Percentiles rank a stretch among this genome's conserved stretches.
These are phyloP conservation scores for Melopsittacus undulatus DNA, from an alignment of 2,797 vertebrate genomes.

Conservation along the genomic window DNA sequence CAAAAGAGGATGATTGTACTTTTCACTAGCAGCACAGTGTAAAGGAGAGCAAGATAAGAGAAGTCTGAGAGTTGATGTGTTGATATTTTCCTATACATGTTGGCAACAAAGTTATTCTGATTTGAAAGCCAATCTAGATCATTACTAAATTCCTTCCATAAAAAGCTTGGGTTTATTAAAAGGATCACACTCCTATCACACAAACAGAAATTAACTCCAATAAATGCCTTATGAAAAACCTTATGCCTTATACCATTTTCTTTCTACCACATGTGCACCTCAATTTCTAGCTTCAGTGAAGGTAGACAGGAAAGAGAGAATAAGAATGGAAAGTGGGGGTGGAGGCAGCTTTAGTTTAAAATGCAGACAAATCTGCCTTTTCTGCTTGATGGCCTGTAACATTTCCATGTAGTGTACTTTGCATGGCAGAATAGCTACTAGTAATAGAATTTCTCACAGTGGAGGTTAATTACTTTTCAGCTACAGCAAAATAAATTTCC, in stretches of 20 bases:
- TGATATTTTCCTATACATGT: constrained; percentile 61
- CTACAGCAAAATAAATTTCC: constrained; percentile 83
- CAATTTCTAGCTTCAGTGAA: constrained; percentile 90
- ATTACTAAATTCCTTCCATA: constrained; percentile 42
- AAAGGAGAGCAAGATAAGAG: constrained; percentile 8
- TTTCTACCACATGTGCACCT: constrained; percentile 78
- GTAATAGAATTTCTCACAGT: constrained; percentile 93
- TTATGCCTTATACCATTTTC: constrained; percentile 76
- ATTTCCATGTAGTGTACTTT: constrained; percentile 91
- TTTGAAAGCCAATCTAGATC: constrained; percentile 57
- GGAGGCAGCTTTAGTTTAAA: constrained; percentile 88
- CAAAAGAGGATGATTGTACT: neutral
- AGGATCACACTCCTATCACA: neutral
- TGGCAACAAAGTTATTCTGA: constrained; percentile 40
- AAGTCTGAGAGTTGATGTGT: neutral
- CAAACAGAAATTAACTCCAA: constrained; percentile 72
- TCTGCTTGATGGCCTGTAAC: constrained; percentile 94
- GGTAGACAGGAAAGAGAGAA: constrained; percentile 72
- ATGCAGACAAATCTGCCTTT: constrained; percentile 89
- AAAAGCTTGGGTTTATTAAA: constrained; percentile 53
- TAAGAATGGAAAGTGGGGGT: constrained; percentile 68
- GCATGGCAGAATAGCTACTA: constrained; percentile 90
- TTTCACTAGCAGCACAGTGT: neutral
- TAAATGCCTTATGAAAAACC: constrained; percentile 75
- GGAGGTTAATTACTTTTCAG: constrained; percentile 95